Percentiles rank a stretch among this genome's conserved stretches.
These are phyloP conservation scores for Macquaria ambigua DNA, from an alignment of 2,113 vertebrate genomes.

Conservation along the genomic window DNA sequence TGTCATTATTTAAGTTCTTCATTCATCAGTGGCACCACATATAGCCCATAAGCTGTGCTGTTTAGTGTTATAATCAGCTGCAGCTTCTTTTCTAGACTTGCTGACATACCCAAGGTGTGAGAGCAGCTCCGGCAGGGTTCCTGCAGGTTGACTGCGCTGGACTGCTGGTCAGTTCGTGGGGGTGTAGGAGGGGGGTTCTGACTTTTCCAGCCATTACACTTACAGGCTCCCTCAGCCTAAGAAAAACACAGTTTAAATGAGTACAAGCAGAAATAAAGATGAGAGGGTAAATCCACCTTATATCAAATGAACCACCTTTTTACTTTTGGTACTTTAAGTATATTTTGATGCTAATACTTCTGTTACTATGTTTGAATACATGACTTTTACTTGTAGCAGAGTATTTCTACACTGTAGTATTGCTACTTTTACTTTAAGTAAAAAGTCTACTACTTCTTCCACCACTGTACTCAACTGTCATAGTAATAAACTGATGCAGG, in stretches of 20 bases:
- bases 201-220: conserved; percentile 99
- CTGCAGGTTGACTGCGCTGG: conserved; percentile 87
- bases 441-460: no score
- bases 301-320: background rate
- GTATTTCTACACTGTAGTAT: no score
- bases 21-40: background rate
- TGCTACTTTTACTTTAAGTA: no score
- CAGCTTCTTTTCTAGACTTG: background rate
- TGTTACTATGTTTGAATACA: no score
- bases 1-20: background rate
- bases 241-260: background rate
- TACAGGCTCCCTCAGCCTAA: conserved; percentile 97
- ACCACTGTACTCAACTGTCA: background rate
- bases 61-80: background rate
- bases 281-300: background rate
- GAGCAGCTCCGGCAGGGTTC: conserved; percentile 98
- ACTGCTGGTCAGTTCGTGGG: conserved; percentile 92
- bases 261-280: background rate
- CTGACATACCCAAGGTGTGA: conserved; percentile 90
- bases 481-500: background rate
- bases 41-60: background rate
- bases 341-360: no score
- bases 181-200: conserved; percentile 96
- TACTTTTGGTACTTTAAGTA: no score
- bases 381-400: no score